Conservation (phyloP, 1,140 invertebrate genomes). For the Drosophila auraria region DNA sequence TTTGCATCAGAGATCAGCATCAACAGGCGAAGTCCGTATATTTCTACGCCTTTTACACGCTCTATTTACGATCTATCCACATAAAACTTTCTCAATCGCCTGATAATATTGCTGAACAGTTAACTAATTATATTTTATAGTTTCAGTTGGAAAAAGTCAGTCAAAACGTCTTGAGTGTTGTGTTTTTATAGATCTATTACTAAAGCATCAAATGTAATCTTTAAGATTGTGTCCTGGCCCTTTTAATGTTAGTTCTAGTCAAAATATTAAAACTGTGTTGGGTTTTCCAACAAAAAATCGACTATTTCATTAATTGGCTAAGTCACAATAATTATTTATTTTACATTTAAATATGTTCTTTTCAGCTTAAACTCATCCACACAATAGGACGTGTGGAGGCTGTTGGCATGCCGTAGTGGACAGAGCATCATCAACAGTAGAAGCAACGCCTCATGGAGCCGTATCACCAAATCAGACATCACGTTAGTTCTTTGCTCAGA, state of each 20-base stretch:
- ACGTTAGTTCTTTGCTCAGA: constrained; percentile 61
- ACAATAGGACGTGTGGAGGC: constrained; percentile 8
- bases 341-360: background rate
- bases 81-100: constrained; percentile 1
- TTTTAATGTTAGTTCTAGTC: no score
- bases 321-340: no score
- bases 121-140: background rate
- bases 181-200: no score
- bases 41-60: constrained; percentile 77
- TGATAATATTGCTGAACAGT: background rate
- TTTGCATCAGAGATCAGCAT: constrained; percentile 4
- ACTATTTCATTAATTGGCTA: background rate
- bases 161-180: no score
- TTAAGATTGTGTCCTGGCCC: no score
- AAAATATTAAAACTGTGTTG: no score
- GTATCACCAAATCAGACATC: constrained; percentile 84
- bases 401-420: constrained; percentile 58
- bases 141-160: background rate
- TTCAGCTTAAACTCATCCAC: constrained; percentile 15
- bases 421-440: constrained; percentile 36
- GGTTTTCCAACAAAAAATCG: no score
- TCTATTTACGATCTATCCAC: constrained; percentile 80
- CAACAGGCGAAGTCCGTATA: constrained; percentile 2
- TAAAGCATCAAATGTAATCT: no score
- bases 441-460: constrained; percentile 76